Base-by-base conservation (phyloP, 2,797 vertebrate species). In the Phataginus tricuspis region DNA sequence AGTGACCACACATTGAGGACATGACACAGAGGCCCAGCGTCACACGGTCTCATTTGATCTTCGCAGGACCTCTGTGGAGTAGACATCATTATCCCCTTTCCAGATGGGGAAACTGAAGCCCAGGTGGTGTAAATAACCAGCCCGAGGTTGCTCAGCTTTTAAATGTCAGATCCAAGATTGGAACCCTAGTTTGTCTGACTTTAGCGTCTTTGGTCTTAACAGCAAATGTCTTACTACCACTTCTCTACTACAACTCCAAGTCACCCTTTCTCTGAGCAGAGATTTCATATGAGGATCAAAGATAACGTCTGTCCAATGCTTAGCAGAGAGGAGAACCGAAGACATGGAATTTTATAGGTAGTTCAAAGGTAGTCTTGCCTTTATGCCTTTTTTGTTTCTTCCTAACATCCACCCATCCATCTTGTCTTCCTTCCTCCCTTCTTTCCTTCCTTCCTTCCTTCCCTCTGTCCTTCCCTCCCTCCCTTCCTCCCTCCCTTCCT, bases 1-100 rank as follows among this genome's bases (percentile, higher is more conserved):
- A 66, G 14, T 0, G 2, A 15, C 4, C 63, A 0, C 42, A 34
- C 12, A 2, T 0, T 0, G n/a, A 45, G 42, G 23, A 31, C 29
- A 8, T 37, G 69, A 23, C 10, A 5, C 1, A 14, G 42, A 23
- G 66, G 29, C 80, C 5, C 53, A 10, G 64, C 45, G 18, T 37
- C 57, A 23, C 37, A 1, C 0, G 15, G 29, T 59, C 27, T n/a
- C 31, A 2, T 31, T 7, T 6, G 37, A 29, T 23, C 74, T 66
- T 63, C 75, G 21, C 11, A 25, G 82, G 42, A 57, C 7, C 8
- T 42, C 1, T 9, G 2, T 29, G 45, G 59, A 39, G 66, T 15
- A 27, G n/a, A 7, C 42, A 55, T 15, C 53, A 42, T 63, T 19
- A 64, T 25, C 64, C 39, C 23, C n/a, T 2, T 39, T n/a, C 57